These are phyloP conservation scores for Microplitis demolitor DNA, from an alignment of 1,140 invertebrate species.

Conservation along the genomic window DNA sequence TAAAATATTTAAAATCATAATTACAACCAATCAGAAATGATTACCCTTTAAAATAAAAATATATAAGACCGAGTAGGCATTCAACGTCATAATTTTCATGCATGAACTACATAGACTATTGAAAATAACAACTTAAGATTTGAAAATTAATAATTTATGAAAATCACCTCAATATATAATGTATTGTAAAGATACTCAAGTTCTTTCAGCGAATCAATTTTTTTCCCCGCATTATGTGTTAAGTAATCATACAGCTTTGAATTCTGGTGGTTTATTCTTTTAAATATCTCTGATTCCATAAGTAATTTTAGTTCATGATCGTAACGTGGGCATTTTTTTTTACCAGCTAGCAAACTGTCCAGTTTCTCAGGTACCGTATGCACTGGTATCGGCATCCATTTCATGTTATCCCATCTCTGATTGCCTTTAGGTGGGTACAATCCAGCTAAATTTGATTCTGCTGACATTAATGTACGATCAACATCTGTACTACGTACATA, in stretches of 20 bases:
- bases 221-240: conserved; percentile 65
- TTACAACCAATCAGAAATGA: too few species aligned
- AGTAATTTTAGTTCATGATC: conserved; percentile 64
- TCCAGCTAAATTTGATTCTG: conserved; percentile 81
- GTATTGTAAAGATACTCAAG: conserved; percentile 71
- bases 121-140: not conserved
- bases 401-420: conserved; percentile 72
- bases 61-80: too few species aligned
- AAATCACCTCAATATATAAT: conserved; percentile 70
- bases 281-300: conserved; percentile 65
- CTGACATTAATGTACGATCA: conserved; percentile 90
- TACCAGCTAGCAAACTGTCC: conserved; percentile 71
- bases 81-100: too few species aligned
- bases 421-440: conserved; percentile 70
- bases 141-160: not conserved
- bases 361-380: conserved; percentile 73
- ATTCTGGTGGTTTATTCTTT: conserved; percentile 66
- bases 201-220: conserved; percentile 60
- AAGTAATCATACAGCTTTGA: conserved; percentile 70
- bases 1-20: too few species aligned
- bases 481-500: conserved; percentile 80
- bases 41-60: too few species aligned
- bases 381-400: conserved; percentile 90
- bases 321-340: conserved; percentile 72
- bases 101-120: too few species aligned